These are phyloP conservation scores for Atherinomorus stipes DNA, from an alignment of 2,113 vertebrate species.

Conservation along the genomic window DNA sequence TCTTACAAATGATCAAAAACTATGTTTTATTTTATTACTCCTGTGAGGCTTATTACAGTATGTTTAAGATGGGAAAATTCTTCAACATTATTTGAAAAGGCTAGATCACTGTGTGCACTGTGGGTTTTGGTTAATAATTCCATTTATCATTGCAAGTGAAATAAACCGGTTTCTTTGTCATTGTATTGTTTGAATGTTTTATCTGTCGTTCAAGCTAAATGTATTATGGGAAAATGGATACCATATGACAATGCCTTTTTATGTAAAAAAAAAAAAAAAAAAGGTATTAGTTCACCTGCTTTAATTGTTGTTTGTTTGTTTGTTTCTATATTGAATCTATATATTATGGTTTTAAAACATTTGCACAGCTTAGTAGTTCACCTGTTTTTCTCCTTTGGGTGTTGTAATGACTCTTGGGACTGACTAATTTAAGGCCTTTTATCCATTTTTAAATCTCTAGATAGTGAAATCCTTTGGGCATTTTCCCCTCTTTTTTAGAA, in stretches of 20 bases:
- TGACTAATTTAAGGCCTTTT: conserved; percentile 36
- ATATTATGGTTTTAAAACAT: background rate
- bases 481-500: background rate
- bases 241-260: too few relatives aligned
- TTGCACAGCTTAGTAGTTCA: conserved; percentile 6
- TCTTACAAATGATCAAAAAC: too few relatives aligned
- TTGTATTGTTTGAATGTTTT: background rate
- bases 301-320: too few relatives aligned
- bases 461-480: conserved; percentile 31
- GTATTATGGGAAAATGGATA: too few relatives aligned
- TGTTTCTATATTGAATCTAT: too few relatives aligned
- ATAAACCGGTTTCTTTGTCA: too few relatives aligned
- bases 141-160: too few relatives aligned
- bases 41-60: background rate
- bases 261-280: too few relatives aligned
- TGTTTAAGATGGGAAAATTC: background rate
- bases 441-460: conserved; percentile 36
- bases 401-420: conserved; percentile 8
- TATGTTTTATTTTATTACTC: background rate
- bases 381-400: conserved; percentile 27
- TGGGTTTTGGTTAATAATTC: too few relatives aligned
- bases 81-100: background rate
- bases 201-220: too few relatives aligned
- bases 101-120: background rate
- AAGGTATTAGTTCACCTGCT: too few relatives aligned